These are phyloP conservation scores for Phalanger gymnotis DNA, from an alignment of 2,797 vertebrate species.

Conservation along the genomic window DNA sequence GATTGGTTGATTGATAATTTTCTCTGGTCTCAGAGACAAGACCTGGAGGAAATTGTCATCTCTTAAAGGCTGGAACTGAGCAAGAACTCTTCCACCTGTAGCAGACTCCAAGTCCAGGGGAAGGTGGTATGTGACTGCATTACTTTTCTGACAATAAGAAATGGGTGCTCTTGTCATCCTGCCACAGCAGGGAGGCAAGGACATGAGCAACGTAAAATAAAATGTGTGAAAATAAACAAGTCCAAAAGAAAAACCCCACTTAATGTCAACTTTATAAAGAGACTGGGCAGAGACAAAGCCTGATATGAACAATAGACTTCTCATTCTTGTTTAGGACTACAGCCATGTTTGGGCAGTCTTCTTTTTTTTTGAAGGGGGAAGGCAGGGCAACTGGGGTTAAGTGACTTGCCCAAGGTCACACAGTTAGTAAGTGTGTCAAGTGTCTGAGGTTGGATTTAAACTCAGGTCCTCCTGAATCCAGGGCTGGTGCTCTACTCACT, in stretches of 20 bases:
- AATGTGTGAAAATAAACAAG: conserved; percentile 8
- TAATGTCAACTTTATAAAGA: not conserved
- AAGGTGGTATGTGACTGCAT: not conserved
- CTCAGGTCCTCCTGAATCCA: too few relatives aligned
- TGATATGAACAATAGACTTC: too few relatives aligned
- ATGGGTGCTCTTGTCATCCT: not conserved
- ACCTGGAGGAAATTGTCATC: not conserved
- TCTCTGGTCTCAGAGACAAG: not conserved
- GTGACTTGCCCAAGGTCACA: too few relatives aligned
- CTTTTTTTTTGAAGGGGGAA: too few relatives aligned
- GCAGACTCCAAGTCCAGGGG: too few relatives aligned
- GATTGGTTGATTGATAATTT: not conserved
- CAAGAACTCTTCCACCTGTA: not conserved
- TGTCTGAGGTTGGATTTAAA: too few relatives aligned
- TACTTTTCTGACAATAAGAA: not conserved
- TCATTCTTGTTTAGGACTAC: not conserved
- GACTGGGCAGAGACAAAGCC: not conserved
- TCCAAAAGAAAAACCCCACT: not conserved
- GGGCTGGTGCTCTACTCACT: too few relatives aligned
- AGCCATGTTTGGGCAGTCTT: not conserved
- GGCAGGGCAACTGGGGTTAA: too few relatives aligned
- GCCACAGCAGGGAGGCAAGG: too few relatives aligned
- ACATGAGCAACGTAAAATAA: not conserved
- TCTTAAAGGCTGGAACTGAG: not conserved
- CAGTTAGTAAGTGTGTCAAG: too few relatives aligned